Percentiles rank a stretch among this genome's conserved stretches.
These are phyloP conservation scores for Callyntrura sp. DNA, from an alignment of 2,888 invertebrate species.

Conservation along the genomic window DNA sequence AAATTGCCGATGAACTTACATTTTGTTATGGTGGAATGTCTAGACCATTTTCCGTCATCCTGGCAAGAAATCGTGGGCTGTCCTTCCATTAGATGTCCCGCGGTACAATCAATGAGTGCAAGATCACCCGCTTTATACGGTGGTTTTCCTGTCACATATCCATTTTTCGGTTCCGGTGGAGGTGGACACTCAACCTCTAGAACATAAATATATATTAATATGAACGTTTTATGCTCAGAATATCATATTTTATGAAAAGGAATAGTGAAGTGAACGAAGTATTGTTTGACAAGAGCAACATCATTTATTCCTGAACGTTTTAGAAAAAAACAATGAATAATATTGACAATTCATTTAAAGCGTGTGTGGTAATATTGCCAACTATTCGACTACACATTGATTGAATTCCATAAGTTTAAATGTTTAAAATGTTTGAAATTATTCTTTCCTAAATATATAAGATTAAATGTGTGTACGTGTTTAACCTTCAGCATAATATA, in stretches of 20 bases:
- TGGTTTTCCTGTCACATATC: constrained; percentile 90
- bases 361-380: constrained; percentile 44
- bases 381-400: constrained; percentile 28
- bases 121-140: constrained; percentile 94
- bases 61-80: constrained; percentile 95
- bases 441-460: not conserved
- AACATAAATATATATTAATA: constrained; percentile 72
- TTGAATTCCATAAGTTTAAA: not conserved
- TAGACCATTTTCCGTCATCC: constrained; percentile 93
- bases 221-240: constrained; percentile 27
- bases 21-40: constrained; percentile 90
- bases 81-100: constrained; percentile 95
- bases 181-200: constrained; percentile 93
- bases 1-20: constrained; percentile 86
- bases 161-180: constrained; percentile 91
- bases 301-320: constrained; percentile 63
- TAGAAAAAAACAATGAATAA: constrained; percentile 52
- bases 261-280: constrained; percentile 13
- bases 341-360: constrained; percentile 22
- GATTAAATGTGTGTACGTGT: not conserved
- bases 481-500: not conserved
- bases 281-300: constrained; percentile 53
- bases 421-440: not conserved
- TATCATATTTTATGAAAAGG: constrained; percentile 45
- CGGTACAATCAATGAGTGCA: constrained; percentile 94